Base-by-base conservation (phyloP, 2,797 vertebrate genomes). In the Neomorphus geoffroyi region DNA sequence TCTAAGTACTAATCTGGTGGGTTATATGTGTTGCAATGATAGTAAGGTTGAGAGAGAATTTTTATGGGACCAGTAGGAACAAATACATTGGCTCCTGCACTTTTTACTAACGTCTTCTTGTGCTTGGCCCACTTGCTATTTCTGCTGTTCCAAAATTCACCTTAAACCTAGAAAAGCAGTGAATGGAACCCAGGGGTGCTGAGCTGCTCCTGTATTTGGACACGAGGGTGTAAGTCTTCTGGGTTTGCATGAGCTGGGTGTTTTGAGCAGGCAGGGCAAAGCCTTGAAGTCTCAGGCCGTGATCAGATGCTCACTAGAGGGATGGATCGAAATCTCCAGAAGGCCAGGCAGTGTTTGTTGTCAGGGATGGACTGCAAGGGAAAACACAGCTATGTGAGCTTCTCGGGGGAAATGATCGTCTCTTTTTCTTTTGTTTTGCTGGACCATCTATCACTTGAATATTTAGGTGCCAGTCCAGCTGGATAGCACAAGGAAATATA, bases 1-100 rank as follows among this genome's bases (percentile, higher is more conserved):
- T 97, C 97, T 45, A 60, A 96, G 93, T 81, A 35, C 94, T 93
- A 92, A 41, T 97, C 96, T 48, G 62, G 53, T 61, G 88, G 74
- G 86, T 91, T 93, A 70, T 92, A 43, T 83, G 62, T 70, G 80
- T 37, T 62, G 80, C 92, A 73, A 37, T 65, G 81, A 75, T 94
- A 77, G 92, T 81, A 96, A 80, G 43, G 69, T 57, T 67, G 92
- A 93, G 93, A 67, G 84, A 80, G 82, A 61, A 13, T 18, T 93
- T 94, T 97, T 94, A 92, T 65, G 90, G 80, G 62, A 54, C 16
- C 6, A 30, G 60, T 5, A 92, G 48, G 39, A 90, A 69, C n/a
- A 26, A 78, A 62, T 54, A 32, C n/a, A 8, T 19, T 7, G 45
- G 62, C 65, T 58, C 71, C 61, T 91, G 80, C 37, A 15, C 46